Base-by-base conservation (phyloP, 2,113 vertebrate species). In the Triplophysa tibetana region DNA sequence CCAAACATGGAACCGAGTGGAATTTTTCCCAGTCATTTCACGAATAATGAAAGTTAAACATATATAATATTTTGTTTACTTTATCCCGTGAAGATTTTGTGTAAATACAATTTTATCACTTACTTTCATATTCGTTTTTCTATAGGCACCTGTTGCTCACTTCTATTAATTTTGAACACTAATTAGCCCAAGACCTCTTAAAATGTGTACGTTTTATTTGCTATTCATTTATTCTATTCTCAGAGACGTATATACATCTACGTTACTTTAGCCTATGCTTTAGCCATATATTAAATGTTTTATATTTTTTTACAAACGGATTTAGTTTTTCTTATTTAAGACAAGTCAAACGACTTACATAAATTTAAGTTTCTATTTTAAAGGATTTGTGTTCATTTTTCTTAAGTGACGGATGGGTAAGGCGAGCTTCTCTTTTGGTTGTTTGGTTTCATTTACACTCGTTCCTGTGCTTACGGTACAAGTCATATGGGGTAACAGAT, bases 91-190 rank as follows among this genome's bases (percentile, higher is more conserved):
- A 67, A 62, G 29, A 12, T 41, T 41, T 19, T 70, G 19, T 41
- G n/a, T 38, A 19, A 24, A 75, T 12, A 41, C 9, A 81, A 58
- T n/a, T 23, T 63, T 45, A 26, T 13, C 26, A 74, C 23, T 58
- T 48, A 17, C 61, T 61, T 70, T 77, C 45, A 43, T 64, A 38
- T 26, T 62, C 65, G 65, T 77, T 63, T 33, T 29, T 41, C 41
- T 23, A 60, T 43, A 72, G 26, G 83, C 83, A 85, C 83, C 80
- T 85, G 83, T 85, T 85, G 83, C 83, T 82, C n/a, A 23, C 73
- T 33, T 63, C 5, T 75, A 24, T 74, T 29, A n/a, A 63, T 43
- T 63, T 63, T 63, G 61, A 63, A 29, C 23, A 16, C 3, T 29
- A 1, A 16, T 26, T 63, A 29, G 10, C 16, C n/a, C 54, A 19